These are phyloP conservation scores for Seira musarum DNA, from an alignment of 2,888 invertebrate species.

Conservation along the genomic window DNA sequence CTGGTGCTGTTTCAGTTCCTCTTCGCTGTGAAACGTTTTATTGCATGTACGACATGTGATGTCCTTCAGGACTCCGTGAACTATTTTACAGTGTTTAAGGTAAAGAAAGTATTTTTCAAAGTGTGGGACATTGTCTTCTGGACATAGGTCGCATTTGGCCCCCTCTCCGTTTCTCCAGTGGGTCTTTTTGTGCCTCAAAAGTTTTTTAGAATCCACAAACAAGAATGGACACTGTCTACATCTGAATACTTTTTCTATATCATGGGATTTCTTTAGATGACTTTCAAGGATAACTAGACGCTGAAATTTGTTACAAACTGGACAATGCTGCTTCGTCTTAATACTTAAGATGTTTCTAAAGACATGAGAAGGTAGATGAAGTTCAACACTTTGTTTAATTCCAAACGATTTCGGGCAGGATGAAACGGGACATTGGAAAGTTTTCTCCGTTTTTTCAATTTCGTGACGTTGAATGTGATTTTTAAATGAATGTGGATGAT, in stretches of 20 bases:
- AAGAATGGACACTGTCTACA: constrained; percentile 17
- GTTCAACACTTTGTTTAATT: background rate
- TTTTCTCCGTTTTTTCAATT: background rate
- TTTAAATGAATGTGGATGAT: background rate
- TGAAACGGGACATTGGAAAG: background rate
- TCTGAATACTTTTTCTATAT: background rate
- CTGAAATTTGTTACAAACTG: background rate
- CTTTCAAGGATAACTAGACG: background rate
- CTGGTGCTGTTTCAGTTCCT: background rate
- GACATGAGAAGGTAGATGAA: background rate
- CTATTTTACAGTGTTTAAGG: background rate
- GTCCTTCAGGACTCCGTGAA: constrained; percentile 1
- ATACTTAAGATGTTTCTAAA: background rate
- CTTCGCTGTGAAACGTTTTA: background rate
- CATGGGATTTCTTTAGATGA: constrained; percentile 8
- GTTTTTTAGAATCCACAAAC: background rate
- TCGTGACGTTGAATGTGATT: background rate
- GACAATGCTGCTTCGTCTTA: background rate
- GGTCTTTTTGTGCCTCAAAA: background rate
- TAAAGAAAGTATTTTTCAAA: background rate
- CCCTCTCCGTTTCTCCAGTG: background rate
- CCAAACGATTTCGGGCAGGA: background rate
- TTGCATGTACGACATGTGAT: constrained; percentile 3
- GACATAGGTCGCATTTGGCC: constrained; percentile 10
- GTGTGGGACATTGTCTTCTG: background rate